Evolutionary conservation across 2,888 invertebrate genomes (phyloP), one percentile per base, ranked within the genome.

Genomic region (Cordilura impudica): DNA sequence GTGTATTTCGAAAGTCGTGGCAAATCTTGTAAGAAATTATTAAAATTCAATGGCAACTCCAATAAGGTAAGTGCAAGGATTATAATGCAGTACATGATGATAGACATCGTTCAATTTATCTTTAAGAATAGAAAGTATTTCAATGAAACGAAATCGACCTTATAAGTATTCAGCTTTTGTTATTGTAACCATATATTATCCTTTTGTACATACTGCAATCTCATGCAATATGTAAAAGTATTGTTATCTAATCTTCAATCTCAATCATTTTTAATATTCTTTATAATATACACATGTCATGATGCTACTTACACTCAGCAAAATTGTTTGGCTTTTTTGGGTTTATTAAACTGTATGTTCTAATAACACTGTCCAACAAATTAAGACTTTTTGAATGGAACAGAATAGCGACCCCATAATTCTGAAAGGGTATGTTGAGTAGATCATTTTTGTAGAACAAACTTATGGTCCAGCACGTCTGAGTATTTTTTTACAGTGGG

Each of bases 1-100:
- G 93, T 93, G 88, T 94, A 94, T 88, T 93, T 93, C 85, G 95
- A 95, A 90, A 95, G 94, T 85, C 92, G 95, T 81, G 95, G 95
- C 81, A 95, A 95, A 88, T 95, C 95, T 90, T 95, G 95, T 90
- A 93, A 94, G 86, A 95, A 95, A 90, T 91, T 96, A 83, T 92
- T 96, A 72, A 92, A 94, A 87, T 94, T 95, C 91, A 95, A 95
- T 90, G 95, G 95, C 83, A 94, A 93, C 87, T 94, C 95, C 61
- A 95, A 94, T 90, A 95, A 95, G 93, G 94, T 94, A 87, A 91
- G 90, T 86, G 23, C 8, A 67, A 29, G 8, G 29, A 8, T 39
- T 39, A 39, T 12, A 26, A 26, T 26, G 6, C 26, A 26, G 26
- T 26, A 4, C 26, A 39, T n/a, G 35, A n/a, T 12, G 14, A 12